These are phyloP conservation scores for Cheilosia pagana DNA, from an alignment of 2,888 invertebrate genomes.

Conservation along the genomic window DNA sequence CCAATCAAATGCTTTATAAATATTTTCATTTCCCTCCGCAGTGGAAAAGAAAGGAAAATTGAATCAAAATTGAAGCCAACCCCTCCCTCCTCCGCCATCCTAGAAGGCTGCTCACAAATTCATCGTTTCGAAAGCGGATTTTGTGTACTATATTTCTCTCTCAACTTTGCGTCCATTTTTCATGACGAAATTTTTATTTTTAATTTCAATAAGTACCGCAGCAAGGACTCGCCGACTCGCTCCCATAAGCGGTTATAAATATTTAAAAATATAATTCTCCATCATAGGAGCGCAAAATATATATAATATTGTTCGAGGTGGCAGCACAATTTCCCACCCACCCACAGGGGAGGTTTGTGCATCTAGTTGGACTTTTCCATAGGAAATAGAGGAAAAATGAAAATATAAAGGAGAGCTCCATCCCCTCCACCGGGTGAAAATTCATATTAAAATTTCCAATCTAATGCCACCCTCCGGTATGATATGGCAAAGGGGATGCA, in stretches of 20 bases:
- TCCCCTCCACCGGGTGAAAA: conserved; percentile 34
- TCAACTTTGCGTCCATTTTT: conserved; percentile 63
- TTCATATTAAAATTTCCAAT: conserved; percentile 75
- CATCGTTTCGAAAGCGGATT: conserved; percentile 69
- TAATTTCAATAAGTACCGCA: conserved; percentile 69
- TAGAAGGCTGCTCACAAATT: background rate
- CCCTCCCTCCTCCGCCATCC: background rate
- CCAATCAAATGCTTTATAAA: conserved; percentile 72
- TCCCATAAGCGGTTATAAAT: conserved; percentile 61
- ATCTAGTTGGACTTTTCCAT: conserved; percentile 58
- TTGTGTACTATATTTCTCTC: conserved; percentile 46
- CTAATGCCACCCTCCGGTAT: conserved; percentile 63
- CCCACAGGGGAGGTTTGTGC: conserved; percentile 14
- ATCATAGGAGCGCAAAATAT: conserved; percentile 54
- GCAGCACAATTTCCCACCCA: background rate
- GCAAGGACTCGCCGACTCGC: background rate
- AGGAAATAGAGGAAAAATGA: conserved; percentile 36
- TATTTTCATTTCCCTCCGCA: conserved; percentile 60
- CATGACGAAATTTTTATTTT: conserved; percentile 69
- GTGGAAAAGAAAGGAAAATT: conserved; percentile 47
- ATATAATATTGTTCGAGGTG: background rate
- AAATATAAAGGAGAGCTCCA: conserved; percentile 50
- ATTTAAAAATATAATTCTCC: conserved; percentile 75
- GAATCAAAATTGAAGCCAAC: conserved; percentile 23
- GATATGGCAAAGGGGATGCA: background rate